phyloP scores from a whole-genome alignment of 92 coral and sea anemone species.

The Paragorgia papillata region DNA sequence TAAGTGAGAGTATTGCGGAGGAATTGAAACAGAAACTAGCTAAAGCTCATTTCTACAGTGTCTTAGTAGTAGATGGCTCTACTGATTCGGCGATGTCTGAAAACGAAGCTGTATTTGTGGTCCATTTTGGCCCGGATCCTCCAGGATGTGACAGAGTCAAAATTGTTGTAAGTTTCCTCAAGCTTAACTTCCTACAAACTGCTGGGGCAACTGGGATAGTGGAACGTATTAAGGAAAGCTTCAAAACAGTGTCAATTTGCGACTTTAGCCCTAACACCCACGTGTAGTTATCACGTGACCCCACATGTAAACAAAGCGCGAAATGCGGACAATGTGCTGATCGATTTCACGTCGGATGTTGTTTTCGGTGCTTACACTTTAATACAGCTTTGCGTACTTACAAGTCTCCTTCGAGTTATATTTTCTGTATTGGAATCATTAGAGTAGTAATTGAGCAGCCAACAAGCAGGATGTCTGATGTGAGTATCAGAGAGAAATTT shows the following conservation, averaged over 20 bases:
- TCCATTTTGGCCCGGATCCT: constrained; percentile 10
- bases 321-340: too few relatives aligned
- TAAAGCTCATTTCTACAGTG: constrained; percentile 14
- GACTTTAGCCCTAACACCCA: too few relatives aligned
- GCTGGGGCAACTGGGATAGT: constrained; percentile 28
- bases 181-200: constrained; percentile 19
- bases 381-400: too few relatives aligned
- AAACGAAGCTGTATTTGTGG: constrained; percentile 25
- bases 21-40: constrained; percentile 12
- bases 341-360: too few relatives aligned
- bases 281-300: too few relatives aligned
- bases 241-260: constrained; percentile 19
- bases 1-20: constrained; percentile 10
- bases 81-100: constrained; percentile 12
- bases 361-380: too few relatives aligned
- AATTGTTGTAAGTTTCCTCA: constrained; percentile 4
- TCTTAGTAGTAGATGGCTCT: constrained; percentile 22
- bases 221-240: constrained; percentile 24
- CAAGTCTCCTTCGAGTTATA: too few relatives aligned
- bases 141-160: constrained; percentile 30
- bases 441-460: too few relatives aligned
- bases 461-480: too few relatives aligned
- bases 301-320: too few relatives aligned
- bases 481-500: too few relatives aligned
- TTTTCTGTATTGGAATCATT: too few relatives aligned